A percentile compares a stretch with the other conserved stretches of the same genome.
Conservation (phyloP, 2,888 invertebrate species). For the Sisyra nigra region DNA sequence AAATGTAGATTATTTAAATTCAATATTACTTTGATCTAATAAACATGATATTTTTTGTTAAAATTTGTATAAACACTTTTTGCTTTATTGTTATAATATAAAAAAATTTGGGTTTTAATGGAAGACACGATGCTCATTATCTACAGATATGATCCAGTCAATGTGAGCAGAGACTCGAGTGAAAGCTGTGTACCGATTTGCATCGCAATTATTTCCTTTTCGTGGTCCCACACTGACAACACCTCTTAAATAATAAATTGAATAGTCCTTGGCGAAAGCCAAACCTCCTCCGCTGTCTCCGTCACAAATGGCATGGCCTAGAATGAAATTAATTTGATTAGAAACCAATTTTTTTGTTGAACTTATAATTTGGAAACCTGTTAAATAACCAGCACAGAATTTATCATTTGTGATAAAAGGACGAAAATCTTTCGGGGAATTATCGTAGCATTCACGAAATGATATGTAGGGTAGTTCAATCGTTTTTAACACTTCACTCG, state of each 20-base stretch:
- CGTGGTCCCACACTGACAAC: conserved; percentile 4
- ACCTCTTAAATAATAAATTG: conserved; percentile 1
- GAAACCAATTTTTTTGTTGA: not conserved
- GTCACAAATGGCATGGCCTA: conserved; percentile 4
- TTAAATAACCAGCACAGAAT: conserved; percentile 19
- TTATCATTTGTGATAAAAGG: conserved; percentile 19
- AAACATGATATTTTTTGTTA: too few species aligned
- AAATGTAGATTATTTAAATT: too few species aligned
- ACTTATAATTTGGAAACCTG: conserved; percentile 11
- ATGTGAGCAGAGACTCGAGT: not conserved
- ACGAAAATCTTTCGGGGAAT: conserved; percentile 11
- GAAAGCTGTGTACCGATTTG: conserved; percentile 2
- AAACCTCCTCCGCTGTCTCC: conserved; percentile 6
- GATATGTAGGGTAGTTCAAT: conserved; percentile 13
- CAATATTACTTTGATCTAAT: too few species aligned
- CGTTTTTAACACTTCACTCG: conserved; percentile 12
- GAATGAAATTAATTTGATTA: not conserved
- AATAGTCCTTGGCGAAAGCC: not conserved
- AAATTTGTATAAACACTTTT: too few species aligned
- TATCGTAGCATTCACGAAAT: conserved; percentile 12
- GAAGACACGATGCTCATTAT: too few species aligned
- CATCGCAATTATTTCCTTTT: conserved; percentile 2
- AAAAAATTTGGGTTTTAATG: too few species aligned
- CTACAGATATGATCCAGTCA: not conserved
- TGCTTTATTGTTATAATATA: too few species aligned